Conservation (phyloP, 1,140 invertebrate species). For the Drosophila sturtevanti region DNA sequence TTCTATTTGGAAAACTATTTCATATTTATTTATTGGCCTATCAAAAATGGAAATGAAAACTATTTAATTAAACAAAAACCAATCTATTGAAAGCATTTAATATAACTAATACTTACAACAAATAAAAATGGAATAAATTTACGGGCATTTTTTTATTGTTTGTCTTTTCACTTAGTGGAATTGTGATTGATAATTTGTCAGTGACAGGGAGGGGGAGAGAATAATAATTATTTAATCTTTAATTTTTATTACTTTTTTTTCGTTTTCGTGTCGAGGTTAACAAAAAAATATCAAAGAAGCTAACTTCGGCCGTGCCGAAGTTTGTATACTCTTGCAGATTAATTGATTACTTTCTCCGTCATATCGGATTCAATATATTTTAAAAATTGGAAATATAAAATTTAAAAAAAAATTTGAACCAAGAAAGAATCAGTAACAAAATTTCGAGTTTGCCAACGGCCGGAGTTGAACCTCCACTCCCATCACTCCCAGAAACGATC, state of each 20-base stretch:
- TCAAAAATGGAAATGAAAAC: background rate
- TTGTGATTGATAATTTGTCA: constrained; percentile 23
- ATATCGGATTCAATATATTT: too few relatives aligned
- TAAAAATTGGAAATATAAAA: too few relatives aligned
- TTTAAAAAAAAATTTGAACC: too few relatives aligned
- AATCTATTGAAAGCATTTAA: constrained; percentile 19
- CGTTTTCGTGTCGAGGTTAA: background rate
- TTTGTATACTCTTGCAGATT: too few relatives aligned
- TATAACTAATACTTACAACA: background rate
- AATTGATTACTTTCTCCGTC: too few relatives aligned
- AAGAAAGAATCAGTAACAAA: too few relatives aligned
- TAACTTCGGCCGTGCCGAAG: too few relatives aligned
- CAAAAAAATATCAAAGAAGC: too few relatives aligned
- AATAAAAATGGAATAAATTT: constrained; percentile 8
- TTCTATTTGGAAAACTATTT: constrained; percentile 39
- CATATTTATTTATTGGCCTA: constrained; percentile 25
- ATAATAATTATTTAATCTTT: constrained; percentile 20
- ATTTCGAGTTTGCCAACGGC: too few relatives aligned
- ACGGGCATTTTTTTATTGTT: constrained; percentile 28
- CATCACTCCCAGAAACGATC: too few relatives aligned
- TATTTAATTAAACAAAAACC: background rate
- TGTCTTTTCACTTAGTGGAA: constrained; percentile 32
- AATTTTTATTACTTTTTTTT: constrained; percentile 7
- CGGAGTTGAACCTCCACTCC: too few relatives aligned
- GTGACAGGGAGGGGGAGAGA: background rate